Evolutionary conservation across 2,888 invertebrate genomes (phyloP).

Genomic region (Rhagonycha lutea): DNA sequence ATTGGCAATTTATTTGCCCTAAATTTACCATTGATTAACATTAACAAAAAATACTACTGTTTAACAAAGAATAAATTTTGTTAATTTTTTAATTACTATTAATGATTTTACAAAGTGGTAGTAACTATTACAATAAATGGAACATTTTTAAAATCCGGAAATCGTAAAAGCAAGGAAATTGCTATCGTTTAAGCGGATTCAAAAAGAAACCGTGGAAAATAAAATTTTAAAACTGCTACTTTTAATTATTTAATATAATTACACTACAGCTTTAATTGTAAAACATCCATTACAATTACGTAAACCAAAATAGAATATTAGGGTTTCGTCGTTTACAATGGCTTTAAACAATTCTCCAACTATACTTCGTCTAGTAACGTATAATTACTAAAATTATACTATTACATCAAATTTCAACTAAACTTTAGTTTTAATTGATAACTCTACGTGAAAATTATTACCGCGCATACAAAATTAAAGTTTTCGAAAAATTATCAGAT

Average conservation of each 20-base stretch:
- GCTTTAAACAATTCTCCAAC: neutral
- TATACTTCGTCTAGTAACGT: neutral
- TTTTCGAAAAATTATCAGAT: neutral
- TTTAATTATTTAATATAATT: neutral
- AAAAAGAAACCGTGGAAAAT: neutral
- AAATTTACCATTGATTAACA: no score
- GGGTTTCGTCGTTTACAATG: neutral
- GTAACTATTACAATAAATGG: neutral
- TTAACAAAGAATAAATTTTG: neutral
- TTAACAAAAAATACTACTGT: no score
- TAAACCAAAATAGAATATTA: neutral
- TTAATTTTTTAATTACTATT: neutral
- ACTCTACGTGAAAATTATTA: neutral
- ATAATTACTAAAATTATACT: neutral
- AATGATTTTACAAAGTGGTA: neutral
- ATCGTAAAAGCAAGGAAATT: neutral
- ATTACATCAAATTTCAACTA: neutral
- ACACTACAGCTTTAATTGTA: neutral
- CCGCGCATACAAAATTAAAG: neutral
- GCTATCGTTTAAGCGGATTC: neutral
- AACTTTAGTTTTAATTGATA: neutral
- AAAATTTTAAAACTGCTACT: neutral
- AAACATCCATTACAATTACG: neutral
- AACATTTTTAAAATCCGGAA: neutral
- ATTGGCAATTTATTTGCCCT: no score